Conservation (phyloP, 2,888 invertebrate species). For the Cephus runcator region DNA sequence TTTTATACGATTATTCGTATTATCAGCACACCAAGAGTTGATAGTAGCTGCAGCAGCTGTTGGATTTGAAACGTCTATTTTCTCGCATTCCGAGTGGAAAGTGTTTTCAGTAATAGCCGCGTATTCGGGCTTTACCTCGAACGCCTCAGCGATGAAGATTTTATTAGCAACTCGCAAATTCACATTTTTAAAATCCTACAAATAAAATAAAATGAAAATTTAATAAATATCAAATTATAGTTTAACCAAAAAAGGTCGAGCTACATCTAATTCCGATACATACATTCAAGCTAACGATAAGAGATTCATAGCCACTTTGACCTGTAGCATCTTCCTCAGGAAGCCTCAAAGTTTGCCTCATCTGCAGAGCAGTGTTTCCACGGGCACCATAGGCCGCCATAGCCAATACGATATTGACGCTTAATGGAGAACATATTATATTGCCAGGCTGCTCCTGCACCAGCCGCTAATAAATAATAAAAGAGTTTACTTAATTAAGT, state of each 20-base stretch:
- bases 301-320: slow-evolving; percentile 35
- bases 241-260: no score
- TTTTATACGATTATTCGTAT: slow-evolving; percentile 86
- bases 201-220: no score
- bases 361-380: slow-evolving; percentile 44
- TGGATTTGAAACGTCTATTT: slow-evolving; percentile 71
- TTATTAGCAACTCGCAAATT: slow-evolving; percentile 78
- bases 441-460: slow-evolving; percentile 34
- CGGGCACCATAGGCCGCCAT: slow-evolving; percentile 53
- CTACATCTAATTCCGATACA: slow-evolving; percentile 11
- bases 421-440: slow-evolving; percentile 57
- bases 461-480: slow-evolving; percentile 33
- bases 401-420: slow-evolving; percentile 53
- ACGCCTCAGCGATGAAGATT: slow-evolving; percentile 72
- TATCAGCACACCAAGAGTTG: slow-evolving; percentile 82
- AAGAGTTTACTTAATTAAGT: slow-evolving; percentile 17
- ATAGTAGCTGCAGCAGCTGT: slow-evolving; percentile 69
- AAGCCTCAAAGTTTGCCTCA: slow-evolving; percentile 41
- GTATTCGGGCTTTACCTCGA: slow-evolving; percentile 67
- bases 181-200: slow-evolving; percentile 67
- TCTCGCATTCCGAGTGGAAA: slow-evolving; percentile 74
- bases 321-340: slow-evolving; percentile 33
- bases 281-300: slow-evolving; percentile 48
- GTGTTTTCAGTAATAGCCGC: slow-evolving; percentile 70
- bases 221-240: no score